Conservation (phyloP, 2,888 invertebrate species). For the Mesoligia furuncula region DNA sequence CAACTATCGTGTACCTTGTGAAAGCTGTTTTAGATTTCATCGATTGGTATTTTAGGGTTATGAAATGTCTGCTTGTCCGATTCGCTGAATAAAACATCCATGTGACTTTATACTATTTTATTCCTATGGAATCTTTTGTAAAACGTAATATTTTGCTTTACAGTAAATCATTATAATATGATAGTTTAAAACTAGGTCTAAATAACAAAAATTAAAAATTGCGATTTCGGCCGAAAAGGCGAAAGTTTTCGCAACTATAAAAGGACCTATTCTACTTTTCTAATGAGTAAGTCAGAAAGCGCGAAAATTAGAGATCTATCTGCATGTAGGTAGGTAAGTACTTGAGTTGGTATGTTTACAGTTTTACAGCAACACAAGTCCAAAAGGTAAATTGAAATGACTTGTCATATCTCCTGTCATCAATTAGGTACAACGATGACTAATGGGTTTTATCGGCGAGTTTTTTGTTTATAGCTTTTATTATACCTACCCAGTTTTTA, state of each 20-base stretch:
- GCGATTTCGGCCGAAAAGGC: neutral
- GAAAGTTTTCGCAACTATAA: slow-evolving; percentile 38
- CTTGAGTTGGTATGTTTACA: neutral
- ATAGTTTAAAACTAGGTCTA: slow-evolving; percentile 1
- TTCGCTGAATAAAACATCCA: neutral
- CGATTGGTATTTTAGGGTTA: slow-evolving; percentile 46
- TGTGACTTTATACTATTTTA: neutral
- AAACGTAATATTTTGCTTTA: neutral
- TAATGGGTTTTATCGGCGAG: slow-evolving; percentile 30
- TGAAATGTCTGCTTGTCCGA: neutral
- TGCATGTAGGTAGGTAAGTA: neutral
- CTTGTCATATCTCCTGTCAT: neutral
- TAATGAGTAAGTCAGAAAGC: slow-evolving; percentile 1
- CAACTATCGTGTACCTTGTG: slow-evolving; percentile 63
- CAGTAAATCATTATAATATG: neutral
- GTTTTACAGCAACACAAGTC: neutral
- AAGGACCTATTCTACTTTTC: slow-evolving; percentile 30
- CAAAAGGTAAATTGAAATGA: slow-evolving; percentile 37
- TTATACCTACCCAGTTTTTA: slow-evolving; percentile 25
- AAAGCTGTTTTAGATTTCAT: slow-evolving; percentile 57
- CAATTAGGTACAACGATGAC: slow-evolving; percentile 28
- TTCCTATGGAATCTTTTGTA: neutral
- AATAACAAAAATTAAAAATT: too few relatives aligned
- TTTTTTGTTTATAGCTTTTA: slow-evolving; percentile 27
- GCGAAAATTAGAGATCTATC: slow-evolving; percentile 5